Evolutionary conservation across 1,140 invertebrate genomes (phyloP).

Genomic region (Zaprionus ghesquierei): DNA sequence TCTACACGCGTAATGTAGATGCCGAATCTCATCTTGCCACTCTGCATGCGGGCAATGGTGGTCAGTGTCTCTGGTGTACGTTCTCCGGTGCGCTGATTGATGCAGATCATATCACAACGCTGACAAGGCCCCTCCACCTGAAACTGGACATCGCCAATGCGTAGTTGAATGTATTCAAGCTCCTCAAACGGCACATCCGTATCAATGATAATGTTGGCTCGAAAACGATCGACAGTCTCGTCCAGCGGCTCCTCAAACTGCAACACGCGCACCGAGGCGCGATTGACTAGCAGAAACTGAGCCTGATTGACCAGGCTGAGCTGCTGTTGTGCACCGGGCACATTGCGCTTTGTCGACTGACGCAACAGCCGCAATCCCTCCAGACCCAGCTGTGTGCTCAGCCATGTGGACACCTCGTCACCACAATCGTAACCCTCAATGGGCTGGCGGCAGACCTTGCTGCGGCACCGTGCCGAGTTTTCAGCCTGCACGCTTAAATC

Average conservation of each 20-base stretch:
- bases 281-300: constrained; percentile 92
- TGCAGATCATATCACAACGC: constrained; percentile 97
- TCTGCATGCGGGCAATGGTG: constrained; percentile 89
- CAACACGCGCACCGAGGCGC: constrained; percentile 88
- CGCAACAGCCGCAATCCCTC: constrained; percentile 88
- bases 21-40: constrained; percentile 90
- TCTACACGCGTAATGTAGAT: constrained; percentile 85
- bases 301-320: constrained; percentile 92
- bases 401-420: constrained; percentile 89
- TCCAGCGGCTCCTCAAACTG: constrained; percentile 85
- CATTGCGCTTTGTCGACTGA: constrained; percentile 83
- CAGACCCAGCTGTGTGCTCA: constrained; percentile 86
- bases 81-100: constrained; percentile 92
- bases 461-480: constrained; percentile 85
- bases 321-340: constrained; percentile 27
- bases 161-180: constrained; percentile 87
- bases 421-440: constrained; percentile 93
- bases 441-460: constrained; percentile 93
- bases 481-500: constrained; percentile 34
- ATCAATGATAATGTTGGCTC: constrained; percentile 88
- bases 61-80: constrained; percentile 93
- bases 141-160: constrained; percentile 85
- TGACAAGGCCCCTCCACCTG: constrained; percentile 91
- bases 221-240: constrained; percentile 86
- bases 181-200: constrained; percentile 88